Conservation (phyloP, 2,113 vertebrate species). For the Rhineura floridana region DNA sequence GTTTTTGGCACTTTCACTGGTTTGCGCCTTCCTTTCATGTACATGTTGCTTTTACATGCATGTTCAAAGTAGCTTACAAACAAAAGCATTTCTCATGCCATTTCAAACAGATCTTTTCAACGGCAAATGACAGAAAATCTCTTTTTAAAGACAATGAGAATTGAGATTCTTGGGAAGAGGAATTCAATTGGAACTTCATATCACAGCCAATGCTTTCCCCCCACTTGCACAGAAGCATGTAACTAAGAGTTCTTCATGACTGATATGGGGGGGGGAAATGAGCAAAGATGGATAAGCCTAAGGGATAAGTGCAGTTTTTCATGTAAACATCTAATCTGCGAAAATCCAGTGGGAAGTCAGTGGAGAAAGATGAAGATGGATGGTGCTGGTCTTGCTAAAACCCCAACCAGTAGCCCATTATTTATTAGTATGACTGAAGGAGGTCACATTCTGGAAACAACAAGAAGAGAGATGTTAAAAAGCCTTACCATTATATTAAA, state of each 20-base stretch:
- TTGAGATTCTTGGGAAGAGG: not conserved
- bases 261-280: not conserved
- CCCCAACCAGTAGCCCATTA: slow-evolving; percentile 14
- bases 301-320: not conserved
- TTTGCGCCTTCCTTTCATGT: no score
- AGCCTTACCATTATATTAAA: slow-evolving; percentile 45
- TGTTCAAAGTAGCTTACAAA: no score
- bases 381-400: slow-evolving; percentile 22
- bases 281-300: not conserved
- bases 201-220: not conserved
- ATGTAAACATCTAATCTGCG: slow-evolving; percentile 20
- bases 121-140: no score
- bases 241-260: not conserved
- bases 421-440: slow-evolving; percentile 40
- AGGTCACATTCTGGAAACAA: slow-evolving; percentile 50
- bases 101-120: no score
- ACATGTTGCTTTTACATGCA: not conserved
- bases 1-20: not conserved
- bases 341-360: slow-evolving; percentile 9
- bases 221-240: no score
- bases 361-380: slow-evolving; percentile 33
- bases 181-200: not conserved
- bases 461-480: slow-evolving; percentile 51
- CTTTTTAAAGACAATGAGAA: not conserved
- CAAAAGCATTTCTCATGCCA: no score